These are phyloP conservation scores for Apodemia hepburni DNA, from an alignment of 2,888 invertebrate genomes.

Conservation along the genomic window DNA sequence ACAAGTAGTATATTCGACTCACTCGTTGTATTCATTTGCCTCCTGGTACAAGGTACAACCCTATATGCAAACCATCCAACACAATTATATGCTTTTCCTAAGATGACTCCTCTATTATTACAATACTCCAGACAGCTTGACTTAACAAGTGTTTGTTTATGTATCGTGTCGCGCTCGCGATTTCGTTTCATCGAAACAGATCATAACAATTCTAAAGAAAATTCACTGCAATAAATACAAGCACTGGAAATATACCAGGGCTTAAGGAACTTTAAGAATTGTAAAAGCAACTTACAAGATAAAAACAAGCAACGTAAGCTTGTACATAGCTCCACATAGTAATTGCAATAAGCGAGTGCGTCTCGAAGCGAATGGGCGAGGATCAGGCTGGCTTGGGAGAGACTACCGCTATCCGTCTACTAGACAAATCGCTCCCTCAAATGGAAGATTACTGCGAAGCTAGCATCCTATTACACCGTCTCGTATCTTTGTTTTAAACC, in stretches of 20 bases:
- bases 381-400: constrained; percentile 37
- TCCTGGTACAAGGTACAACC: too few species aligned
- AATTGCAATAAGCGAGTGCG: constrained; percentile 35
- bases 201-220: too few species aligned
- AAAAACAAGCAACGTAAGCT: constrained; percentile 23
- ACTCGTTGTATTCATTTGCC: too few species aligned
- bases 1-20: too few species aligned
- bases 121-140: too few species aligned
- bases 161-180: too few species aligned
- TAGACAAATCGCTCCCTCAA: constrained; percentile 72
- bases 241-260: constrained; percentile 5
- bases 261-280: constrained; percentile 7
- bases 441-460: constrained; percentile 62
- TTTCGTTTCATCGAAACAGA: too few species aligned
- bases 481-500: background rate
- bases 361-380: constrained; percentile 33
- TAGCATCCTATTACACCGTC: constrained; percentile 31
- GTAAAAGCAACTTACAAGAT: constrained; percentile 19
- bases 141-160: too few species aligned
- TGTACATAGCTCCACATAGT: constrained; percentile 25
- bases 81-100: too few species aligned
- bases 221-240: too few species aligned
- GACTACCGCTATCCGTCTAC: constrained; percentile 51
- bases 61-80: too few species aligned
- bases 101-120: too few species aligned